Evolutionary conservation across 2,797 vertebrate genomes (phyloP).

Genomic region (Sphenodon punctatus): DNA sequence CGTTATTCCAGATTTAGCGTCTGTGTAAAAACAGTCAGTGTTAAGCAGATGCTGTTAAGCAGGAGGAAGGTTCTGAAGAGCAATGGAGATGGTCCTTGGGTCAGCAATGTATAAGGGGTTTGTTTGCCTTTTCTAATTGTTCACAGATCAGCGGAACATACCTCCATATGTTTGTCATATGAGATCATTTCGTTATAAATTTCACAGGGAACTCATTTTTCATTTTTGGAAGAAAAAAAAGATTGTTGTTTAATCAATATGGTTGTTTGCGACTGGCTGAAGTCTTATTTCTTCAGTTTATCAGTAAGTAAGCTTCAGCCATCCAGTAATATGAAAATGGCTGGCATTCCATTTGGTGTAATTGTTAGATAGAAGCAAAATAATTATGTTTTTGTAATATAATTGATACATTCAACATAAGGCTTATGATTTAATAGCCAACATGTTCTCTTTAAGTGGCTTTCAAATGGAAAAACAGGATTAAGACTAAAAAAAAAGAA

Average conservation of each 20-base stretch:
- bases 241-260: neutral
- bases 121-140: neutral
- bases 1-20: no score
- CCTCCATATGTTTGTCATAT: constrained; percentile 1
- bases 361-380: constrained; percentile 30
- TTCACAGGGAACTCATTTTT: neutral
- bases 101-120: no score
- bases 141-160: neutral
- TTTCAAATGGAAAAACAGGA: constrained; percentile 16
- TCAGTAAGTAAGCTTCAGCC: constrained; percentile 22
- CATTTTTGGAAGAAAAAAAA: neutral
- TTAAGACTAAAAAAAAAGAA: neutral
- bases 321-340: constrained; percentile 10
- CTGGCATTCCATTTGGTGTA: constrained; percentile 12
- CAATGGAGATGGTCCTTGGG: no score
- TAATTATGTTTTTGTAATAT: constrained; percentile 31
- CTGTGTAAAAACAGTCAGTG: no score
- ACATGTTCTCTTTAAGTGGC: neutral
- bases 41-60: no score
- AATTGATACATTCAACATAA: constrained; percentile 18
- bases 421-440: constrained; percentile 32
- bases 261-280: neutral
- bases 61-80: no score
- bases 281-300: constrained; percentile 3
- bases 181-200: constrained; percentile 10